Base-by-base conservation (phyloP, 1,140 invertebrate genomes). In the Pogonomyrmex barbatus region DNA sequence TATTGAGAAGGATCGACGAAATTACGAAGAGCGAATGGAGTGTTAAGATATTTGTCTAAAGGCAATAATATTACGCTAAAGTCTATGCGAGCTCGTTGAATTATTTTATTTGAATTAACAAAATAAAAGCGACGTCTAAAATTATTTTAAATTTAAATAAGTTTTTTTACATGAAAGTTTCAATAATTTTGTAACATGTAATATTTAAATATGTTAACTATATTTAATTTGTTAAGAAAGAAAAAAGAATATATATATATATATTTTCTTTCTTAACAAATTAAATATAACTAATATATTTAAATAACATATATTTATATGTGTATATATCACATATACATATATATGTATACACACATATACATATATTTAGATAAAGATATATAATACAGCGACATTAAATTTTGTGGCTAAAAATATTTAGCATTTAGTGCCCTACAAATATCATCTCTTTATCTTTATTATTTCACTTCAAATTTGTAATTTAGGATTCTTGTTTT, bases 381-480 rank as follows among this genome's bases (percentile, higher is more conserved):
- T 56, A 47, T n/a, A n/a, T n/a, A n/a, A 81, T 70, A 45, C 24
- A 42, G 14, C 9, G 39, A 67, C 67, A 70, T 79, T 79, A 54
- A 45, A 42, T 70, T 52, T 79, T 42, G 2, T 30, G 6, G 52
- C n/a, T 10, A 9, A 45, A 42, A 56, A 81, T 65, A 24, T 62
- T 10, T 47, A 50, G 63, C 2, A 36, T 65, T 36, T 36, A 33
- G 2, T 65, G 47, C 50, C 30, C 3, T 2, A 54, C n/a, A 39
- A 24, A 65, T 17, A 4, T 6, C 10, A 56, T 30, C 52, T 47
- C n/a, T 77, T 60, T 30, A 14, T 36, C 4, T 24, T 79, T 67
- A 65, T 79, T 54, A 52, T 14, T 68, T 67, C 30, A 42, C 1
- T 14, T 42, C 8, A 54, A n/a, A 14, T 68, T 68, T 68, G 4